Percentiles rank a stretch among this genome's conserved stretches.
Evolutionary conservation across 2,797 vertebrate species (phyloP).

Genomic region (Sebastes miniatus): DNA sequence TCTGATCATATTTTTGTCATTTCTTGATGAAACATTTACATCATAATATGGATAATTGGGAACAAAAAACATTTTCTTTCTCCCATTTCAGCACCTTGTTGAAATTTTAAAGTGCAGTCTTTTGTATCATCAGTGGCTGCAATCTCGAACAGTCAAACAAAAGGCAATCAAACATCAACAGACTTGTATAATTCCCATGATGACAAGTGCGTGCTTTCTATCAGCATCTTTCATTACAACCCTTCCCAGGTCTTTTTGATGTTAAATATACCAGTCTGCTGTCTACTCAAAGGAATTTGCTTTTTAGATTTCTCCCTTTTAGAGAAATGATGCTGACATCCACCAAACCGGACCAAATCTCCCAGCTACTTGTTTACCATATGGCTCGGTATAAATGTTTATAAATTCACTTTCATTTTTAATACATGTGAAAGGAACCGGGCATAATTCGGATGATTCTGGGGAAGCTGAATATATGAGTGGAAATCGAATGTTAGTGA

Average conservation of each 20-base stretch:
- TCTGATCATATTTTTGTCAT: neutral
- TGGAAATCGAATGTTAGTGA: conserved; percentile 25
- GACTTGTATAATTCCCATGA: conserved; percentile 20
- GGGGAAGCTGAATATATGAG: conserved; percentile 10
- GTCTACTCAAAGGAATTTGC: conserved; percentile 29
- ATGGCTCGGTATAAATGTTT: conserved; percentile 60
- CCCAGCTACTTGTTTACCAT: conserved; percentile 57
- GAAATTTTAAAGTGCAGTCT: neutral
- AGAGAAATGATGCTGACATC: conserved; percentile 33
- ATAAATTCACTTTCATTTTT: conserved; percentile 57
- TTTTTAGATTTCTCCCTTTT: conserved; percentile 22
- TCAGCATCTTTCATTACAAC: conserved; percentile 31
- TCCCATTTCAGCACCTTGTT: neutral
- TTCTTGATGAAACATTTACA: conserved; percentile 5
- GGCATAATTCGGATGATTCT: conserved; percentile 33
- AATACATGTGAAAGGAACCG: conserved; percentile 43
- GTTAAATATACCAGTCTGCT: conserved; percentile 46
- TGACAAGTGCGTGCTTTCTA: conserved; percentile 23
- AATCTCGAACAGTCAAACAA: conserved; percentile 26
- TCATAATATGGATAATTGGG: conserved; percentile 2
- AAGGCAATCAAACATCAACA: conserved; percentile 42
- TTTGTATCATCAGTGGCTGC: conserved; percentile 8
- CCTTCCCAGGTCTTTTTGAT: conserved; percentile 32
- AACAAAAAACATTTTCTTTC: neutral
- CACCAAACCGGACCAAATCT: conserved; percentile 56